Conservation (phyloP, 2,113 vertebrate genomes). For the Phocoena phocoena region DNA sequence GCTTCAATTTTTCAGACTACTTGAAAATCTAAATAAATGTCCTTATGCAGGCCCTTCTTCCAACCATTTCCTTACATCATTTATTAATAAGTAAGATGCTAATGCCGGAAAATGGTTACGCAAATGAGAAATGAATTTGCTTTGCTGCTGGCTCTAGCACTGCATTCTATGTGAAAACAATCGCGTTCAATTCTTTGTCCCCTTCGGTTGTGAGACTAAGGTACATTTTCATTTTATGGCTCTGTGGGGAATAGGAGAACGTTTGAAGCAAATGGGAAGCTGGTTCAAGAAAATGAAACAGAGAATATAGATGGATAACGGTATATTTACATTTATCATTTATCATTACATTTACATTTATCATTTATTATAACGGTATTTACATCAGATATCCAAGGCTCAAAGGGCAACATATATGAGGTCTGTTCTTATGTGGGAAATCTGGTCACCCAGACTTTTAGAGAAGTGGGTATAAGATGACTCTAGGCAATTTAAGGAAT, state of each 20-base stretch:
- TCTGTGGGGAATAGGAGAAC: conserved; percentile 43
- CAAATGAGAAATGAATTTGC: not conserved
- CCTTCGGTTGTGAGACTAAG: conserved; percentile 60
- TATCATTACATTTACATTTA: too few relatives aligned
- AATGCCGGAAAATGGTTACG: not conserved
- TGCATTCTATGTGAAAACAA: conserved; percentile 21
- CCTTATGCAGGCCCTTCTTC: not conserved
- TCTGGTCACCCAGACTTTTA: not conserved
- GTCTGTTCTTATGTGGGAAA: not conserved
- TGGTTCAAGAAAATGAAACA: not conserved
- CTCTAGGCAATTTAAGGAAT: not conserved
- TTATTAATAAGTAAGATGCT: conserved; percentile 13
- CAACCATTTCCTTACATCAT: not conserved
- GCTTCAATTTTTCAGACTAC: not conserved
- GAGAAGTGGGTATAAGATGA: not conserved
- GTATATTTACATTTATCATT: not conserved
- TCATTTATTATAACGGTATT: too few relatives aligned
- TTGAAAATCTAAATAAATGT: conserved; percentile 37
- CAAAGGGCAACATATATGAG: not conserved
- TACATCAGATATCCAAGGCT: not conserved
- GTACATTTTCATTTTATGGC: conserved; percentile 63
- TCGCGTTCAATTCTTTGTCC: conserved; percentile 33
- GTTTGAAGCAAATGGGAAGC: conserved; percentile 53
- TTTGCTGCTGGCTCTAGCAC: not conserved
- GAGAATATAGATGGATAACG: not conserved